These are phyloP conservation scores for Arbacia lixula DNA, from an alignment of 53 echinoderm and acorn worm species.

Conservation along the genomic window DNA sequence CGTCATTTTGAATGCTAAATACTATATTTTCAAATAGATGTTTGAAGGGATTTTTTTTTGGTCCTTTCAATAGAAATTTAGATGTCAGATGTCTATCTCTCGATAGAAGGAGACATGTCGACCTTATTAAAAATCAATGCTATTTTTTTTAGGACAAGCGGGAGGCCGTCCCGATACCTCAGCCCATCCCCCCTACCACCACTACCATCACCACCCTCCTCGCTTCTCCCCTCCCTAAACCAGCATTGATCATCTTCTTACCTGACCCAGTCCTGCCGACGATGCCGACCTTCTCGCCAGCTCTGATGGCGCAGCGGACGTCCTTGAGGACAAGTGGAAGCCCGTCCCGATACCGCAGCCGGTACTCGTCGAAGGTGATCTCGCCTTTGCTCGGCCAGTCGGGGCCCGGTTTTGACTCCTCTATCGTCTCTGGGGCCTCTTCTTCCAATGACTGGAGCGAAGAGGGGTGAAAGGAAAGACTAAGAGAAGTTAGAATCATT, in stretches of 20 bases:
- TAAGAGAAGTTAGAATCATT: too few species aligned
- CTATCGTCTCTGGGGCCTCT: constrained; percentile 76
- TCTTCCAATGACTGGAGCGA: constrained; percentile 58
- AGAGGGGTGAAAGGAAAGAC: too few species aligned
- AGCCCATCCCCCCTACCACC: constrained; percentile 79
- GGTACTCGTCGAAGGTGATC: constrained; percentile 72
- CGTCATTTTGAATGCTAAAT: too few species aligned
- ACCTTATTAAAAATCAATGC: too few species aligned
- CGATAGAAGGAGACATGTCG: too few species aligned
- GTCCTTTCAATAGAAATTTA: too few species aligned
- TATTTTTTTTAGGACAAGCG: constrained; percentile 88
- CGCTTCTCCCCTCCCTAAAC: too few species aligned
- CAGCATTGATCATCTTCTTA: constrained; percentile 21
- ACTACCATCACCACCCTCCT: too few species aligned
- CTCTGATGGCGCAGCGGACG: constrained; percentile 61
- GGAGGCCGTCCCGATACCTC: constrained; percentile 90
- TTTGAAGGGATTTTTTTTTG: too few species aligned
- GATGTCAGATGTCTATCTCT: too few species aligned
- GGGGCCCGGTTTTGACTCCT: constrained; percentile 65
- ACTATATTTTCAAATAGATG: too few species aligned
- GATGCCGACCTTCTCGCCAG: constrained; percentile 93
- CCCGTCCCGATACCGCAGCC: constrained; percentile 87
- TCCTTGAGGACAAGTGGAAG: constrained; percentile 89
- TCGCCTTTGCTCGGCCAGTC: constrained; percentile 81
- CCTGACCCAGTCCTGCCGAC: constrained; percentile 98